A percentile compares a stretch with the other conserved stretches of the same genome.
Evolutionary conservation across 2,888 invertebrate species (phyloP).

Genomic region (Aleiodes testaceus): DNA sequence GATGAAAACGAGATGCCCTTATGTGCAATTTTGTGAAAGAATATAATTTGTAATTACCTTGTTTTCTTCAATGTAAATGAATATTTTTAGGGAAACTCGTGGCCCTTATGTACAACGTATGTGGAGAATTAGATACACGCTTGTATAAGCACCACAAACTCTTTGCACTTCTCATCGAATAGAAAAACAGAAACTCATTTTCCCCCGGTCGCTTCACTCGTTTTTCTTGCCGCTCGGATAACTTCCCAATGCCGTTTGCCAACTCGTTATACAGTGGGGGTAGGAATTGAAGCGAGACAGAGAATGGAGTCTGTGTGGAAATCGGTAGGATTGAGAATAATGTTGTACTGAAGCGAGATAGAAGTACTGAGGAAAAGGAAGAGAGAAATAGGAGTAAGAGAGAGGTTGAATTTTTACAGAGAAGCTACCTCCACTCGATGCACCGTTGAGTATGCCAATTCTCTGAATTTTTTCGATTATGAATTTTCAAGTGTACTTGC

Average conservation of each 20-base stretch:
- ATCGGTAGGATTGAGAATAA: slow-evolving; percentile 52
- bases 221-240: slow-evolving; percentile 49
- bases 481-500: slow-evolving; percentile 22
- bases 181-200: slow-evolving; percentile 53
- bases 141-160: slow-evolving; percentile 49
- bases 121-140: slow-evolving; percentile 11
- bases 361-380: slow-evolving; percentile 29
- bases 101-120: slow-evolving; percentile 15
- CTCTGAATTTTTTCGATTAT: slow-evolving; percentile 37
- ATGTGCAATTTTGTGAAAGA: not conserved
- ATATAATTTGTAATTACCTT: slow-evolving; percentile 7
- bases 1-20: slow-evolving; percentile 29
- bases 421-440: slow-evolving; percentile 7
- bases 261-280: slow-evolving; percentile 51
- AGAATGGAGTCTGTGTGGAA: slow-evolving; percentile 42
- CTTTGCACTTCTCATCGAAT: slow-evolving; percentile 41
- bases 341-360: slow-evolving; percentile 43
- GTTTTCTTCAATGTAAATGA: not conserved
- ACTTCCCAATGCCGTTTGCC: slow-evolving; percentile 50
- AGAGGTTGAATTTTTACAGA: slow-evolving; percentile 3
- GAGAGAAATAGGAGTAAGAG: not conserved
- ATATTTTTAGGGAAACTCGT: slow-evolving; percentile 42
- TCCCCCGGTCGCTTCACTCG: slow-evolving; percentile 38
- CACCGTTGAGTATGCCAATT: slow-evolving; percentile 30
- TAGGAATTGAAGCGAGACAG: slow-evolving; percentile 5